Conservation (phyloP, 2,113 vertebrate genomes). For the cat (Felis catus) region DNA sequence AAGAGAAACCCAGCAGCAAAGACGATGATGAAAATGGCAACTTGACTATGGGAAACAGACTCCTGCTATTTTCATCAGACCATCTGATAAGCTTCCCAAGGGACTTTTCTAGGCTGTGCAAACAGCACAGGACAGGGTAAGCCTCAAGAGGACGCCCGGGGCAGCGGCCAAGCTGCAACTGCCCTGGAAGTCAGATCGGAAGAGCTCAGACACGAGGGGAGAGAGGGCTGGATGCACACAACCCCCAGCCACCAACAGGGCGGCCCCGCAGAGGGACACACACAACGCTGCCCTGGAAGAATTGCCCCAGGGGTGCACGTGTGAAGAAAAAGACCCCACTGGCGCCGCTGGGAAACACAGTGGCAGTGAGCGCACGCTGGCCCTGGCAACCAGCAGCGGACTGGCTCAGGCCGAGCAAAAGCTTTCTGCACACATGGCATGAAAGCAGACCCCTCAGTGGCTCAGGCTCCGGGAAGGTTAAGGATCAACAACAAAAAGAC, state of each 20-base stretch:
- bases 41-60: background rate
- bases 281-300: background rate
- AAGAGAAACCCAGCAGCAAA: background rate
- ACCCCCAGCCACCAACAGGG: background rate
- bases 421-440: background rate
- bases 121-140: background rate
- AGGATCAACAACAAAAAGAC: slow-evolving; percentile 45
- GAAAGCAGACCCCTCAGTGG: background rate
- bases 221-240: background rate
- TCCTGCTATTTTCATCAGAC: background rate
- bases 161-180: background rate
- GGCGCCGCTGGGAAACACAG: background rate
- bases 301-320: accelerated
- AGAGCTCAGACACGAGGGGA: background rate
- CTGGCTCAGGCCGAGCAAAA: background rate
- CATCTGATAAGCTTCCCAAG: slow-evolving; percentile 42
- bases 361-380: accelerated
- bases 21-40: background rate
- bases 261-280: background rate
- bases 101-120: background rate
- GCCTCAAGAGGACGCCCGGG: background rate
- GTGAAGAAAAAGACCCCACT: background rate
- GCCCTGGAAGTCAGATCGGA: background rate
- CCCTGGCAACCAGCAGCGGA: background rate
- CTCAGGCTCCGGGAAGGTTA: background rate